Conservation (phyloP, 2,888 invertebrate species). For the Bellardia bayeri region DNA sequence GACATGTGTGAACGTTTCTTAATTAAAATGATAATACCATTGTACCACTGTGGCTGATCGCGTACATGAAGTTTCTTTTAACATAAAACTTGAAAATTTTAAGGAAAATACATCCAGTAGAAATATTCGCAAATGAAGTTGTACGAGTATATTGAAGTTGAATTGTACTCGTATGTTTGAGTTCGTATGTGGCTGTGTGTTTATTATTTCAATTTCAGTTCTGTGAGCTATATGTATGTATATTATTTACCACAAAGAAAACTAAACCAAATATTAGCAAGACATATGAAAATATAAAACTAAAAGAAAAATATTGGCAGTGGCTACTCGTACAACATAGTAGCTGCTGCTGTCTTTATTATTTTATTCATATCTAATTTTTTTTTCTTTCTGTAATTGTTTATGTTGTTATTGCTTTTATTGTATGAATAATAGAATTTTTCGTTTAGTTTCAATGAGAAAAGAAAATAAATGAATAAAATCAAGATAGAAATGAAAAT, state of each 20-base stretch:
- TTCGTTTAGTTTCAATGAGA: constrained; percentile 23
- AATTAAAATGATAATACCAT: background rate
- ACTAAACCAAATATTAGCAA: constrained; percentile 48
- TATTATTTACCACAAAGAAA: constrained; percentile 46
- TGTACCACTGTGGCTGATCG: constrained; percentile 17
- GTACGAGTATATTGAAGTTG: background rate
- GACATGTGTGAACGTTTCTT: too few relatives aligned
- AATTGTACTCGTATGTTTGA: too few relatives aligned
- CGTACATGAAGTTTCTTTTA: constrained; percentile 9
- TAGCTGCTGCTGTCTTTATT: too few relatives aligned
- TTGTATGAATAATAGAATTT: constrained; percentile 38
- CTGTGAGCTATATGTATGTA: constrained; percentile 22
- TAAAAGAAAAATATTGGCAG: constrained; percentile 55
- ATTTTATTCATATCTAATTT: background rate
- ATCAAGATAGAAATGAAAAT: constrained; percentile 33
- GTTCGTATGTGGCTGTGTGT: background rate
- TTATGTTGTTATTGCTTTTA: constrained; percentile 11
- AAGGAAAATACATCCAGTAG: background rate
- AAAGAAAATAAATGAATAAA: constrained; percentile 1
- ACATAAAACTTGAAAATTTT: constrained; percentile 11
- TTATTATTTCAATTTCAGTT: background rate
- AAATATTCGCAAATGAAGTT: constrained; percentile 44
- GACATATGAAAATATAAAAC: constrained; percentile 34
- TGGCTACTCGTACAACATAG: too few relatives aligned
- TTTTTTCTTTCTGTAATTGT: constrained; percentile 32